Evolutionary conservation across 37 sponge, comb jelly and placozoan genomes (phyloP), one percentile per base, ranked within the genome.

Genomic region (Halichondria panicea): DNA sequence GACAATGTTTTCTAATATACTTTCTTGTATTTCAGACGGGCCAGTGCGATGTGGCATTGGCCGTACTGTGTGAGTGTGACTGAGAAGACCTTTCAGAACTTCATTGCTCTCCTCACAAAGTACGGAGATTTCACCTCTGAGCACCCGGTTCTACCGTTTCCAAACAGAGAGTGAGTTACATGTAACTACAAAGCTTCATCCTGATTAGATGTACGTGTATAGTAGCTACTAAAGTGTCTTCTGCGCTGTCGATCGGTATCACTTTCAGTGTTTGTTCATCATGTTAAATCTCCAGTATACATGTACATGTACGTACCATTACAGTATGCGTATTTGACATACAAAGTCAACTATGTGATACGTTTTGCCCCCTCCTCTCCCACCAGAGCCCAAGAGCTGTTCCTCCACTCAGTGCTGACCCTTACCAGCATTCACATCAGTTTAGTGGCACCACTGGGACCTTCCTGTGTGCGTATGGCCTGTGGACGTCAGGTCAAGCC

Each of bases 41-140:
- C 87, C 38, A 87, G 79, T 44, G 59, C 81, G 15, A 63, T 87
- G 71, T 87, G 87, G 87, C 62, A 80, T 34, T 87, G 87, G 87
- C 87, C 87, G 0, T 87, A 87, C 55, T 80, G 81, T 75, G 60
- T 87, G 30, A 75, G 62, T 60, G 76, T 80, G 22, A 54, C 40
- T 38, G 87, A 87, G 70, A 59, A 66, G 24, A 87, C 87, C 0
- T 87, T 81, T 62, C 40, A 63, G 18, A 19, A 39, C 27, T 63
- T 87, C 0, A 66, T 87, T 15, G 45, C 54, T 13, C 62, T 87
- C 44, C 52, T 87, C 43, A 45, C 43, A 45, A 58, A 67, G 43
- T 80, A 70, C 43, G 61, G 76, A 24, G 30, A 75, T 48, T 28
- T 79, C 50, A 30, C 40, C 8, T 22, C 55, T 25, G 48, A 64